Percentiles rank a stretch among this genome's conserved stretches.
Conservation (phyloP, 1,140 invertebrate species). For the Trachelipus rathkii region DNA sequence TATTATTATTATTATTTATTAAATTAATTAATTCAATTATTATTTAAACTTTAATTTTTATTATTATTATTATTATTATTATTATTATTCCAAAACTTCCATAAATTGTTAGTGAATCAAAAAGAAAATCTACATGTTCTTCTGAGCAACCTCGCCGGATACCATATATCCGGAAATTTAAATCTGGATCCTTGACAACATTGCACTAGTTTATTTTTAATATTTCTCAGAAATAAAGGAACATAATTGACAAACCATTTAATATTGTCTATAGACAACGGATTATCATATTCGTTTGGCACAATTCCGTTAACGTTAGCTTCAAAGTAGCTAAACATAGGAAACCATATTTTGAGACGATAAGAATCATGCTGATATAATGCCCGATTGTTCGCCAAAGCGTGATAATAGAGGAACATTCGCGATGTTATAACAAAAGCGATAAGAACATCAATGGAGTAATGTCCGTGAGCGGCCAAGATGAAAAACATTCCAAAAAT, state of each 20-base stretch:
- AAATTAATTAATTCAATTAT: too few relatives aligned
- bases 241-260: background rate
- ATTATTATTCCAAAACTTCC: too few relatives aligned
- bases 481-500: constrained; percentile 99
- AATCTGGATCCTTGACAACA: too few relatives aligned
- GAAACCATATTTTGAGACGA: constrained; percentile 75
- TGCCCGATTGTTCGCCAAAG: constrained; percentile 90
- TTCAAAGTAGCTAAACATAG: constrained; percentile 88
- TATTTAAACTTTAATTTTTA: too few relatives aligned
- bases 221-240: background rate
- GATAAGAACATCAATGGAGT: constrained; percentile 98
- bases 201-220: too few relatives aligned
- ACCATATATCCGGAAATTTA: too few relatives aligned
- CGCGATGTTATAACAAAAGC: constrained; percentile 96
- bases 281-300: constrained; percentile 72
- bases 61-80: too few relatives aligned
- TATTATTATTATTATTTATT: too few relatives aligned
- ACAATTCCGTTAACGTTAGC: constrained; percentile 88
- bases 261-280: constrained; percentile 32
- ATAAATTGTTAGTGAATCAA: too few relatives aligned
- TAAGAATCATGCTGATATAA: constrained; percentile 51
- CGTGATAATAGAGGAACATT: constrained; percentile 96
- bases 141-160: too few relatives aligned
- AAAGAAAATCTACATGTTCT: too few relatives aligned
- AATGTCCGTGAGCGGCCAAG: constrained; percentile 96